A percentile compares a stretch with the other conserved stretches of the same genome.
These are phyloP conservation scores for Mylabris phalerata DNA, from an alignment of 1,140 invertebrate species.

Conservation along the genomic window DNA sequence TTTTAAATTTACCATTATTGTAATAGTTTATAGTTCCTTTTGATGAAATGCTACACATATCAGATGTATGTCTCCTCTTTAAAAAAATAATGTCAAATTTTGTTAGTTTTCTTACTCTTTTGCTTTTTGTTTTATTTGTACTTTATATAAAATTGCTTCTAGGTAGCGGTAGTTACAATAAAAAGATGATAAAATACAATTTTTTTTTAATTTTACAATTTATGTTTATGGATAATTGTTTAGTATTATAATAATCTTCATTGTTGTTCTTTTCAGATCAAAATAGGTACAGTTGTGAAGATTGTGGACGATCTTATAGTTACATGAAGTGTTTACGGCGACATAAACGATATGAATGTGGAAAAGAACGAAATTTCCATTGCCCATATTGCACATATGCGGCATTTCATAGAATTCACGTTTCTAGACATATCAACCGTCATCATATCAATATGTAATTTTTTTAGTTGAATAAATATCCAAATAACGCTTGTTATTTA, in stretches of 20 bases:
- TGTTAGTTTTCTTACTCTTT: conserved; percentile 12
- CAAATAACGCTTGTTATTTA: too few relatives aligned
- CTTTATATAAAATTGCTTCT: conserved; percentile 22
- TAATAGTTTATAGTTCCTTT: conserved; percentile 24
- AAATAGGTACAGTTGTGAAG: not conserved
- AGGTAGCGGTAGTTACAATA: conserved; percentile 30
- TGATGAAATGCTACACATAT: conserved; percentile 18
- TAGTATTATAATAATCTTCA: too few relatives aligned
- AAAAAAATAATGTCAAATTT: not conserved
- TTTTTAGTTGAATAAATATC: too few relatives aligned
- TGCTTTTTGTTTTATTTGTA: conserved; percentile 15
- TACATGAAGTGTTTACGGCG: conserved; percentile 48
- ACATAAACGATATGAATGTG: conserved; percentile 57
- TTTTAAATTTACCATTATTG: conserved; percentile 22
- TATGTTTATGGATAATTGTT: too few relatives aligned
- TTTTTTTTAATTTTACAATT: conserved; percentile 2
- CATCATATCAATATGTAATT: too few relatives aligned
- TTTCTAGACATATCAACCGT: not conserved
- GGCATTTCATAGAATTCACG: conserved; percentile 19
- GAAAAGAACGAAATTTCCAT: conserved; percentile 39
- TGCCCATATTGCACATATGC: conserved; percentile 25
- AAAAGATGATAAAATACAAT: conserved; percentile 15
- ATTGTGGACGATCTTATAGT: conserved; percentile 51
- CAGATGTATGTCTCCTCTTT: conserved; percentile 11
- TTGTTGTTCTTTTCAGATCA: not conserved